Percentiles rank a stretch among this genome's conserved stretches.
Evolutionary conservation across 2,797 vertebrate species (phyloP).

Genomic region (Erpetoichthys calabaricus): DNA sequence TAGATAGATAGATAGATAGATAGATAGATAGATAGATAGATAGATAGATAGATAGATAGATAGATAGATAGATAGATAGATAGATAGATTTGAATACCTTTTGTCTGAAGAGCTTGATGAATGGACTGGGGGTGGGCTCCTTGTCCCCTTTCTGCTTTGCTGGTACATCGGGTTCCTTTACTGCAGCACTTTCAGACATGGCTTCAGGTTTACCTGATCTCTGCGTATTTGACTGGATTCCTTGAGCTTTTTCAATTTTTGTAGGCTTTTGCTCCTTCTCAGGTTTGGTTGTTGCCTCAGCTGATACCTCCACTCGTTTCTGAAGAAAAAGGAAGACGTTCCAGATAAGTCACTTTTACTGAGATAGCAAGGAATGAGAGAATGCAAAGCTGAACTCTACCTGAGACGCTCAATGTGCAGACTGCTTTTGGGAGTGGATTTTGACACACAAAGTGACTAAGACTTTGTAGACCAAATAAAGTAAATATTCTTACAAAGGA

Average conservation of each 20-base stretch:
- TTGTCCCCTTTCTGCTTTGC: slow-evolving; percentile 37
- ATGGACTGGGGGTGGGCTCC: slow-evolving; percentile 42
- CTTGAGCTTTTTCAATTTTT: slow-evolving; percentile 36
- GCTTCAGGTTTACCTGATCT: slow-evolving; percentile 16
- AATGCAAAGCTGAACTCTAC: too few species aligned
- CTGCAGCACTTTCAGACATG: slow-evolving; percentile 25
- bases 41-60: too few species aligned
- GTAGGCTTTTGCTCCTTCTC: slow-evolving; percentile 30
- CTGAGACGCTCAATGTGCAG: too few species aligned
- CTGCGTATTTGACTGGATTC: slow-evolving; percentile 33
- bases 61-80: too few species aligned
- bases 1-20: too few species aligned
- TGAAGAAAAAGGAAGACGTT: background rate
- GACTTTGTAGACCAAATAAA: too few species aligned
- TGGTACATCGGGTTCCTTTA: slow-evolving; percentile 51
- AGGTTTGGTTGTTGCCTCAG: background rate
- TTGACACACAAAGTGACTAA: too few species aligned
- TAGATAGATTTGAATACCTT: slow-evolving; percentile 69
- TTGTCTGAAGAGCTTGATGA: slow-evolving; percentile 72
- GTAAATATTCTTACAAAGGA: too few species aligned
- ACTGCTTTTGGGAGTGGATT: too few species aligned
- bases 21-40: too few species aligned
- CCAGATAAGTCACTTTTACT: too few species aligned
- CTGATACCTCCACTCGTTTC: background rate
- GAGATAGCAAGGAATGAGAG: too few species aligned